These are phyloP conservation scores for Whitmania pigra DNA, from an alignment of 1,140 invertebrate genomes.

Conservation along the genomic window DNA sequence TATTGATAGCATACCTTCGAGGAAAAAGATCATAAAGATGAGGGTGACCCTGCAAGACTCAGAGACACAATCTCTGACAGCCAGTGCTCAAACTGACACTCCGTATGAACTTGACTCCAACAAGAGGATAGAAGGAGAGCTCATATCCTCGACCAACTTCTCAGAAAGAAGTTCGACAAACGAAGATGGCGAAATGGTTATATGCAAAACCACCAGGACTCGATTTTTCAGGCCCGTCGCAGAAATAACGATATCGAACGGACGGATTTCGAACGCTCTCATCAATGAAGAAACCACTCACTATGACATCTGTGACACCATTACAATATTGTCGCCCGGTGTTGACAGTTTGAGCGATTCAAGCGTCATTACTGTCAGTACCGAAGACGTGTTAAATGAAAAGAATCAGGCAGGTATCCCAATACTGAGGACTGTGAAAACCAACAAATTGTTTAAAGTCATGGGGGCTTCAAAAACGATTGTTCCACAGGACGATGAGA, in stretches of 20 bases:
- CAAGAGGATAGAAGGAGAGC: conserved; percentile 13
- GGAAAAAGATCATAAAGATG: conserved; percentile 13
- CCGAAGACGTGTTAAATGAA: background rate
- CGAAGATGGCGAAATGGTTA: conserved; percentile 11
- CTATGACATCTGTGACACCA: conserved; percentile 14
- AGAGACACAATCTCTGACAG: conserved; percentile 4
- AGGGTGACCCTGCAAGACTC: conserved; percentile 6
- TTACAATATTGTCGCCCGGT: conserved; percentile 15
- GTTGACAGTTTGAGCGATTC: conserved; percentile 12
- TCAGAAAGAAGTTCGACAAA: background rate
- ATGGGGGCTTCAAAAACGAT: background rate
- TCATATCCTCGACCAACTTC: background rate
- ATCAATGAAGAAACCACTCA: conserved; percentile 12
- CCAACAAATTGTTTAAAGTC: conserved; percentile 11
- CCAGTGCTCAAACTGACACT: background rate
- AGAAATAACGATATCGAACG: conserved; percentile 9
- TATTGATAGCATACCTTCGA: background rate
- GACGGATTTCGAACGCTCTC: background rate
- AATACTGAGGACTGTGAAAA: conserved; percentile 4
- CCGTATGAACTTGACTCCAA: background rate
- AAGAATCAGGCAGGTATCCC: background rate
- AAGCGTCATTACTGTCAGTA: background rate
- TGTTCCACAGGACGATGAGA: conserved; percentile 9
- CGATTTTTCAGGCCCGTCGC: conserved; percentile 15
- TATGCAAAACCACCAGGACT: background rate